A percentile compares a stretch with the other conserved stretches of the same genome.
Conservation (phyloP, 2,888 invertebrate genomes). For the Hesperia comma region DNA sequence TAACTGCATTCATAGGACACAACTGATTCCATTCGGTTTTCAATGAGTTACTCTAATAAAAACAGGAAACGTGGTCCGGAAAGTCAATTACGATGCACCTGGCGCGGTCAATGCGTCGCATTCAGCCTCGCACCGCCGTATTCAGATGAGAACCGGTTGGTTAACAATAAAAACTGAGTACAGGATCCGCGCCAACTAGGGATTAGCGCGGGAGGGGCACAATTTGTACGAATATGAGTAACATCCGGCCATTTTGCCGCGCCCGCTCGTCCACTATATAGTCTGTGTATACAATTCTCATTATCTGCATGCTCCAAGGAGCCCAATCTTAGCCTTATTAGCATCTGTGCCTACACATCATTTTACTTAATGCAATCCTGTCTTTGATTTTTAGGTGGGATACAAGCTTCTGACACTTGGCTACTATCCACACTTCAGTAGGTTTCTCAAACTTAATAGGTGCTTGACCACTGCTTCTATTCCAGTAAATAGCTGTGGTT, state of each 20-base stretch:
- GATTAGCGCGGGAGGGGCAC: slow-evolving; percentile 48
- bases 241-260: slow-evolving; percentile 57
- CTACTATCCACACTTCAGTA: too few species aligned
- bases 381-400: too few species aligned
- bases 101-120: slow-evolving; percentile 11
- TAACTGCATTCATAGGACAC: not conserved
- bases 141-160: slow-evolving; percentile 29
- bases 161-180: slow-evolving; percentile 40
- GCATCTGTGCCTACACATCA: too few species aligned
- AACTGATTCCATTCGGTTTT: not conserved
- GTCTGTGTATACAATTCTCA: slow-evolving; percentile 1
- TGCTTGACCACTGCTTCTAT: too few species aligned
- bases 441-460: too few species aligned
- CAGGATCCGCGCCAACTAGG: slow-evolving; percentile 36
- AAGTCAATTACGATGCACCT: slow-evolving; percentile 29
- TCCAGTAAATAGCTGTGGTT: too few species aligned
- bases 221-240: slow-evolving; percentile 56
- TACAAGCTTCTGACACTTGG: too few species aligned
- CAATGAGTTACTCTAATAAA: slow-evolving; percentile 1
- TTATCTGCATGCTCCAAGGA: slow-evolving; percentile 31
- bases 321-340: slow-evolving; percentile 25
- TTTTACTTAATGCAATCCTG: too few species aligned
- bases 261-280: slow-evolving; percentile 24
- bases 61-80: slow-evolving; percentile 18
- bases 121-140: slow-evolving; percentile 12